These are phyloP conservation scores for Synanthedon formicaeformis DNA, from an alignment of 2,888 invertebrate genomes.

Conservation along the genomic window DNA sequence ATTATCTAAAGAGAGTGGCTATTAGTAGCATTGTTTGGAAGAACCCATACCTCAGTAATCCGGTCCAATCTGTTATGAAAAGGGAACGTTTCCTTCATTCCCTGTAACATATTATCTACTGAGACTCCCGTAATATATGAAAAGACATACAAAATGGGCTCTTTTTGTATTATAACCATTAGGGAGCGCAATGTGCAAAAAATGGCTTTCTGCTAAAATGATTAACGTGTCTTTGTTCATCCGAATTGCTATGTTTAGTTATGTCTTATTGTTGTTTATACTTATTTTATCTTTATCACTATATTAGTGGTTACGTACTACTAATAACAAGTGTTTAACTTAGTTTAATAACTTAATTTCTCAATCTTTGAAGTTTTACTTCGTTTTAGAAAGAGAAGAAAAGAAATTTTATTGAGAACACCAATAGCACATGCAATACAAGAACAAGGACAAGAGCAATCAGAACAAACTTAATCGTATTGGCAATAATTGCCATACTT, in stretches of 20 bases:
- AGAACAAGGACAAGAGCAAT: no score
- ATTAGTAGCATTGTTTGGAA: slow-evolving; percentile 26
- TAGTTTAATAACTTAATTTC: no score
- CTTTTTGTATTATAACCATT: slow-evolving; percentile 9
- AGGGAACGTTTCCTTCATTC: slow-evolving; percentile 27
- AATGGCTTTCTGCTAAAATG: slow-evolving; percentile 8
- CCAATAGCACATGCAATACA: no score
- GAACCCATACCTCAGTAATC: slow-evolving; percentile 26
- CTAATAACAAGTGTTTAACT: no score
- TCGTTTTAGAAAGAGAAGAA: no score
- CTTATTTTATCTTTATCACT: neutral
- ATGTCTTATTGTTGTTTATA: neutral
- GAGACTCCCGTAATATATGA: slow-evolving; percentile 19
- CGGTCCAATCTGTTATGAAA: slow-evolving; percentile 36
- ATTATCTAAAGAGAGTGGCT: slow-evolving; percentile 6
- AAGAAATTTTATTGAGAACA: no score
- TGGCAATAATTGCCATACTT: no score
- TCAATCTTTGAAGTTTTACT: no score
- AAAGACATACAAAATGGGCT: slow-evolving; percentile 13
- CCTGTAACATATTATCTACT: slow-evolving; percentile 32
- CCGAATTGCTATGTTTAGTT: neutral
- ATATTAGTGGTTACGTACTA: neutral
- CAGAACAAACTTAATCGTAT: no score
- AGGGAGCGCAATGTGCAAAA: slow-evolving; percentile 5
- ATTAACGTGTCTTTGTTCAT: slow-evolving; percentile 2